Evolutionary conservation across 2,888 invertebrate species (phyloP), one percentile per base, ranked within the genome.

Genomic region (Ophion costatus): DNA sequence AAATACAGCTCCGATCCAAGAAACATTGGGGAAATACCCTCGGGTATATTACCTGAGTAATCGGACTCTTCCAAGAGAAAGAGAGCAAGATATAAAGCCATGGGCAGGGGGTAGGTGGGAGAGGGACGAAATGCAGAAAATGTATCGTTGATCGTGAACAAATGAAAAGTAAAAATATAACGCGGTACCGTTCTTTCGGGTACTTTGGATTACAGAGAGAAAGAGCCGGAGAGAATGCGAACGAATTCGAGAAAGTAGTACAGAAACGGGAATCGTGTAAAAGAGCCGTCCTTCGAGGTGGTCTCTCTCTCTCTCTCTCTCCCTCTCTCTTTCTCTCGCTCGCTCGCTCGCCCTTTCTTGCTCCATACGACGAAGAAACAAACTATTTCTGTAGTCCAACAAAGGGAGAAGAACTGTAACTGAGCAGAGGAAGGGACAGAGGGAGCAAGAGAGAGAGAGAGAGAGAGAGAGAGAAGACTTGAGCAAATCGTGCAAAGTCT

Each of bases 371-470:
- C 82, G 51, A 84, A 79, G 88, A 86, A 89, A 89, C 79, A 84
- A 84, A 89, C 88, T 89, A 89, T 89, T 89, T 89, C 88, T 86
- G 86, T 87, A 85, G 85, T 80, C 67, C 59, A 33, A 38, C 66
- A 66, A 66, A 66, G 33, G 33, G 17, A 33, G 66, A 45, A 33
- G 66, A 45, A 45, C 10, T 45, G 10, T 45, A 10, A 38, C 33
- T 33, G 66, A 63, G 22, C 33, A 38, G 42, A 33, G n/a, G 64
- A 63, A 69, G 70, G 71, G 78, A 73, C 29, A 29, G 29, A 29
- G 64, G 57, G 51, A 22, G 29, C 70, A 56, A 66, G 56, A 42
- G 33, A 33, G 20, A 6, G 38, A 38, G 38, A 38, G 38, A 38
- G 38, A 38, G 38, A 38, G 9, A 38, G 9, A 38, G 38, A 6